Conservation (phyloP, 2,888 invertebrate species). For the Xestia rhomboidea region DNA sequence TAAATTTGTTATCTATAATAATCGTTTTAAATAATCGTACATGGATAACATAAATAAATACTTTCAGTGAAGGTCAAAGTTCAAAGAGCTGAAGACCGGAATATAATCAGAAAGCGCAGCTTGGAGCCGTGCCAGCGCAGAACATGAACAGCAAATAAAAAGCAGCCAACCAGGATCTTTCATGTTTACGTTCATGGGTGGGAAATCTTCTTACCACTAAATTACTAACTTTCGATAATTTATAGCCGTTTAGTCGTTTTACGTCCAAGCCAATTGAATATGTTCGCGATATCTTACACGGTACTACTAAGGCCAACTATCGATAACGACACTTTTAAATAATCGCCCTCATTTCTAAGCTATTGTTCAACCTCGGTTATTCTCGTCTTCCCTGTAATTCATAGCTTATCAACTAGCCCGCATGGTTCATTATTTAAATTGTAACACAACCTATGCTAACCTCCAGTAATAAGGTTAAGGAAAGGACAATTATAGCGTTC, state of each 20-base stretch:
- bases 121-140: slow-evolving; percentile 49
- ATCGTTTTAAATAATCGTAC: slow-evolving; percentile 44
- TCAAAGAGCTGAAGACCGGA: slow-evolving; percentile 53
- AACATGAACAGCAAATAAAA: slow-evolving; percentile 58
- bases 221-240: slow-evolving; percentile 14
- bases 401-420: slow-evolving; percentile 66
- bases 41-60: slow-evolving; percentile 38
- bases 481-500: slow-evolving; percentile 57
- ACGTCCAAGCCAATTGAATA: not conserved
- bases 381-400: slow-evolving; percentile 62
- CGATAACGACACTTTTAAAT: slow-evolving; percentile 4
- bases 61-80: slow-evolving; percentile 52
- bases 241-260: slow-evolving; percentile 16
- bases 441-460: slow-evolving; percentile 41
- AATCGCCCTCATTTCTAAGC: slow-evolving; percentile 25
- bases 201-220: slow-evolving; percentile 41
- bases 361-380: slow-evolving; percentile 59
- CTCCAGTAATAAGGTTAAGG: slow-evolving; percentile 63
- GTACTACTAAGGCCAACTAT: not conserved
- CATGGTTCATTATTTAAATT: slow-evolving; percentile 56
- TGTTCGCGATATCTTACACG: not conserved
- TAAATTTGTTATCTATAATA: slow-evolving; percentile 33
- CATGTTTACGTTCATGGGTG: slow-evolving; percentile 47
- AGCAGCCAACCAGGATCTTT: slow-evolving; percentile 50
- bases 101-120: slow-evolving; percentile 52